Base-by-base conservation (phyloP, 2,888 invertebrate species). In the Fragum whitleyi region DNA sequence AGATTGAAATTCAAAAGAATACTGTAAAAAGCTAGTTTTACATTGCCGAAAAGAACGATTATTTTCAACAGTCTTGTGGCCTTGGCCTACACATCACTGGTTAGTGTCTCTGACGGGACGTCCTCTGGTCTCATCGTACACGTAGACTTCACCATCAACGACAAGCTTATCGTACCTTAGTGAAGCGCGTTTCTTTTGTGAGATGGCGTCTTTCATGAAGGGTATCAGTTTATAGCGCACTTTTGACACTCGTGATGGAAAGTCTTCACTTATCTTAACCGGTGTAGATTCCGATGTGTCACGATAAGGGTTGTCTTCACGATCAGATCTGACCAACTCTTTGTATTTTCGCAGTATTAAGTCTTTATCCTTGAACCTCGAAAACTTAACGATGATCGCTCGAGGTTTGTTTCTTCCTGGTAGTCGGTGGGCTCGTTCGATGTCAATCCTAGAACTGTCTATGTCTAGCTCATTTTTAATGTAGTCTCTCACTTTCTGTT, bases 231-330 rank as follows among this genome's bases (percentile, higher is more conserved):
- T 7, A 42, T 32, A 14, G 2, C 68, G 68, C 7, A 26, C 47
- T 23, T 68, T 68, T 21, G 23, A 36, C 6, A 68, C 47, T 6
- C 68, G 14, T 3, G 11, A 16, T 14, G 68, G 68, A 23, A 68
- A 68, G 47, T 68, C 68, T 21, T 68, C 68, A 26, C 68, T 68
- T n/a, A 68, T 28, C 21, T n/a, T 36, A 23, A 68, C 68, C 28
- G 23, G 23, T n/a, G 11, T 39, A 14, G 11, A 2, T 16, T 16
- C 7, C 19, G 19, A 16, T 16, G n/a, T n/a, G 7, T 6, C 7
- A 16, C 23, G 14, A 55, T 55, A 7, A 21, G 19, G 7, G 9
- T 7, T 7, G 14, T 9, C 7, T 16, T 6, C 7, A 16, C 14
- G 11, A n/a, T n/a, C n/a, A 16, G 19, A 16, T 55, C n/a, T 55